Percentiles rank a stretch among this genome's conserved stretches.
Evolutionary conservation across 1,140 invertebrate genomes (phyloP).

Genomic region (Solenopsis invicta): DNA sequence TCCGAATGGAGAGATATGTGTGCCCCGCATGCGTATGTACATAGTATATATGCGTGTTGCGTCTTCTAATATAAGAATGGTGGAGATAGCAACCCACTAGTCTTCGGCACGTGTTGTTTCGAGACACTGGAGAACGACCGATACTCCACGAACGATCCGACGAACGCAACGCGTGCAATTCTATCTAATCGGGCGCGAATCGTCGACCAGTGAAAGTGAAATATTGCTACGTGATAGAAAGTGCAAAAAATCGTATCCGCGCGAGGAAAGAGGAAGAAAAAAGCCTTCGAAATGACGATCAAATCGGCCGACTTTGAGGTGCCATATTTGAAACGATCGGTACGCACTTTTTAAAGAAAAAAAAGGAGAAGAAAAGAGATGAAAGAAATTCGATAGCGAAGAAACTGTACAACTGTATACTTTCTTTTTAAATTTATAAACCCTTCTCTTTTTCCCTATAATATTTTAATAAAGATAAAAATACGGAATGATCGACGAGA

Average conservation of each 20-base stretch:
- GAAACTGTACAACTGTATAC: not conserved
- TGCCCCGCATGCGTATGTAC: not conserved
- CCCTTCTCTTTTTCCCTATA: not conserved
- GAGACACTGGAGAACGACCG: slow-evolving; percentile 34
- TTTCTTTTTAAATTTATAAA: not conserved
- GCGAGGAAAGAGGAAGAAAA: too few relatives aligned
- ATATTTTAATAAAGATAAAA: not conserved
- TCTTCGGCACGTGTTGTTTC: slow-evolving; percentile 78
- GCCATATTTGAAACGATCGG: slow-evolving; percentile 51
- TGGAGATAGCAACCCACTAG: slow-evolving; percentile 77
- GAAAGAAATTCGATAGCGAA: not conserved
- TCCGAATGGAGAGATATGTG: not conserved
- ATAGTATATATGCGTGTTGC: not conserved
- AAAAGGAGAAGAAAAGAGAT: not conserved
- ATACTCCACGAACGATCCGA: not conserved
- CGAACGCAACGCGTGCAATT: not conserved
- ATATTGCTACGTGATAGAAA: too few relatives aligned
- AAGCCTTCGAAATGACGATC: slow-evolving; percentile 53
- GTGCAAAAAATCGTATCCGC: not conserved
- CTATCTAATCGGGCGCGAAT: not conserved
- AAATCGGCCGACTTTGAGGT: slow-evolving; percentile 46
- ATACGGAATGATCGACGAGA: not conserved
- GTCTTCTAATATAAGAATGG: slow-evolving; percentile 72
- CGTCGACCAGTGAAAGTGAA: not conserved
- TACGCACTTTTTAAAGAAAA: slow-evolving; percentile 15